Percentiles rank a stretch among this genome's conserved stretches.
Evolutionary conservation across 2,888 invertebrate species (phyloP).

Genomic region (Acanthosoma haemorrhoidale): DNA sequence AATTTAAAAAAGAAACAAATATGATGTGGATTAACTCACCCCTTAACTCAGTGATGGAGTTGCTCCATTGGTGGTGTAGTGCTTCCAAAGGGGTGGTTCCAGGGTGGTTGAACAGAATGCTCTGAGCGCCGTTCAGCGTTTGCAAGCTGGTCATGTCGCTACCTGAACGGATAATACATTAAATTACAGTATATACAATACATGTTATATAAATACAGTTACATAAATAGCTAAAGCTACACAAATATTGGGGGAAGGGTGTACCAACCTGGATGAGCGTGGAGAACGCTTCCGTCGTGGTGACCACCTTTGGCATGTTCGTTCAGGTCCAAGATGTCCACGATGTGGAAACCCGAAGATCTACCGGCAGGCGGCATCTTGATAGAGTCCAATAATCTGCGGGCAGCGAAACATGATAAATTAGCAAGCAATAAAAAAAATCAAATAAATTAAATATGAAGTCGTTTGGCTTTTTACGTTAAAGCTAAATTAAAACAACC

Average conservation of each 20-base stretch:
- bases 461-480: no score
- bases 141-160: slow-evolving; percentile 39
- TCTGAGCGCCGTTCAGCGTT: slow-evolving; percentile 33
- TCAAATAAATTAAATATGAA: no score
- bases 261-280: slow-evolving; percentile 12
- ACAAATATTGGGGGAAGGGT: no score
- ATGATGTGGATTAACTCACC: no score
- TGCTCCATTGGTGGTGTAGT: slow-evolving; percentile 42
- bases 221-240: background rate
- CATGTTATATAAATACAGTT: background rate
- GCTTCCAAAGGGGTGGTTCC: slow-evolving; percentile 38
- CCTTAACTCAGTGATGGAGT: slow-evolving; percentile 42
- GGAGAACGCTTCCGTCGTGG: slow-evolving; percentile 35
- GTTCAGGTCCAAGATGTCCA: slow-evolving; percentile 86
- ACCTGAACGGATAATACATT: slow-evolving; percentile 22
- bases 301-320: slow-evolving; percentile 48
- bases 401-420: slow-evolving; percentile 47
- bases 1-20: no score
- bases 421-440: no score
- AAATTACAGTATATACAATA: background rate
- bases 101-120: slow-evolving; percentile 37
- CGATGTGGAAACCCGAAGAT: slow-evolving; percentile 82
- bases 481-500: no score
- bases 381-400: slow-evolving; percentile 74
- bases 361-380: slow-evolving; percentile 65